phyloP scores from a whole-genome alignment of 2,888 invertebrate genomes.

The Drosophila mulleri region DNA sequence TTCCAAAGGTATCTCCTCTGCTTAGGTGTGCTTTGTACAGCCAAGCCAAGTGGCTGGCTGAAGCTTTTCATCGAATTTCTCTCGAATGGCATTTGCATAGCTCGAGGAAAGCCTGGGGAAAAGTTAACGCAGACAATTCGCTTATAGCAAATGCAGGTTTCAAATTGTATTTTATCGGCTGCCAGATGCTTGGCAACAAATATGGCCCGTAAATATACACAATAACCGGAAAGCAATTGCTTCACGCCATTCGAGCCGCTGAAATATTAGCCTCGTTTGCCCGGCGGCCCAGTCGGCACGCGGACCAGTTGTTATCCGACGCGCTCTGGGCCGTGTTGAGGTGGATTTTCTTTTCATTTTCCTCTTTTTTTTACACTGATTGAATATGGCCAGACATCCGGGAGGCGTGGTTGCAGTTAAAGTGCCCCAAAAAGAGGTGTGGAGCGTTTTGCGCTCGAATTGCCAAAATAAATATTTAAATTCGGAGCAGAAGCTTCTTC shows the following conservation, averaged over 20 bases:
- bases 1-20: not conserved
- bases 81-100: constrained; percentile 44
- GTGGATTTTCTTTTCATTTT: constrained; percentile 10
- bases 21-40: constrained; percentile 1
- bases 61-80: constrained; percentile 15
- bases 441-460: constrained; percentile 56
- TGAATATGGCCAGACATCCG: constrained; percentile 63
- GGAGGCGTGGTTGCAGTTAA: constrained; percentile 13
- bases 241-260: constrained; percentile 69
- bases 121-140: constrained; percentile 30
- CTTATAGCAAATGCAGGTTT: constrained; percentile 60
- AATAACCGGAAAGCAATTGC: constrained; percentile 76
- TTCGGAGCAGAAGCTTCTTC: constrained; percentile 20
- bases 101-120: constrained; percentile 9
- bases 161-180: constrained; percentile 69
- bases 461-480: constrained; percentile 69
- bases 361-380: constrained; percentile 49
- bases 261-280: constrained; percentile 66
- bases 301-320: constrained; percentile 42
- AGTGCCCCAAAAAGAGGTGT: constrained; percentile 35
- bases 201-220: constrained; percentile 65
- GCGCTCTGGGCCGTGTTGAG: constrained; percentile 14
- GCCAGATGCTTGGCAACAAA: constrained; percentile 69
- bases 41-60: constrained; percentile 1
- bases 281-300: constrained; percentile 28